Percentiles rank a stretch among this genome's conserved stretches.
Evolutionary conservation across 2,888 invertebrate genomes (phyloP).

Genomic region (Cloeon dipterum): DNA sequence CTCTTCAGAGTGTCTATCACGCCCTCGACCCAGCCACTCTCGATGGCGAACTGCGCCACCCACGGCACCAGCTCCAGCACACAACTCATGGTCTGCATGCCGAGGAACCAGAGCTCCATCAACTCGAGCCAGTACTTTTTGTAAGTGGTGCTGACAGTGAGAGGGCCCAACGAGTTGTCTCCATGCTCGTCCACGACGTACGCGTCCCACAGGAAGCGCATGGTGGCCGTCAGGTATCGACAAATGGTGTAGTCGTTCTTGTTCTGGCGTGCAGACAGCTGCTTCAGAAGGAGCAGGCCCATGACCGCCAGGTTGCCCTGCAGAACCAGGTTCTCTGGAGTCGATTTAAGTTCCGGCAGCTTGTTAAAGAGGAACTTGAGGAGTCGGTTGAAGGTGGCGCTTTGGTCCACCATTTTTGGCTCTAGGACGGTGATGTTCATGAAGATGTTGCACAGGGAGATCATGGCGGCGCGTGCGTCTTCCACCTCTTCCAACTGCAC

Average conservation of each 20-base stretch:
- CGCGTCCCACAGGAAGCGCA: slow-evolving; percentile 81
- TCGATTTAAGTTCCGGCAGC: slow-evolving; percentile 61
- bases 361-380: slow-evolving; percentile 69
- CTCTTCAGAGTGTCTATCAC: slow-evolving; percentile 60
- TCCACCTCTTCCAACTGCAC: slow-evolving; percentile 60
- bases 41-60: slow-evolving; percentile 76
- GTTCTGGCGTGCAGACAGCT: slow-evolving; percentile 58
- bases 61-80: slow-evolving; percentile 62
- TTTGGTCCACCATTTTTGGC: slow-evolving; percentile 57
- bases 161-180: slow-evolving; percentile 38
- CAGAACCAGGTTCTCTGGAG: slow-evolving; percentile 59
- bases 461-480: slow-evolving; percentile 63
- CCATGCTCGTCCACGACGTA: slow-evolving; percentile 74
- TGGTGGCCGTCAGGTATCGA: slow-evolving; percentile 69
- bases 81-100: slow-evolving; percentile 78
- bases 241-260: slow-evolving; percentile 77
- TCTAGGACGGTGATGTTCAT: slow-evolving; percentile 84
- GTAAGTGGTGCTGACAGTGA: slow-evolving; percentile 67
- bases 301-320: slow-evolving; percentile 67
- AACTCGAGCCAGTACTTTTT: slow-evolving; percentile 77
- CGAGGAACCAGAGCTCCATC: slow-evolving; percentile 78
- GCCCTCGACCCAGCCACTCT: slow-evolving; percentile 85
- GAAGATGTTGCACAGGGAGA: slow-evolving; percentile 72
- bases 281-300: slow-evolving; percentile 60
- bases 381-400: slow-evolving; percentile 49